These are phyloP conservation scores for Enteromius afrohamiltoni DNA, from an alignment of 2,797 vertebrate species.

Conservation along the genomic window DNA sequence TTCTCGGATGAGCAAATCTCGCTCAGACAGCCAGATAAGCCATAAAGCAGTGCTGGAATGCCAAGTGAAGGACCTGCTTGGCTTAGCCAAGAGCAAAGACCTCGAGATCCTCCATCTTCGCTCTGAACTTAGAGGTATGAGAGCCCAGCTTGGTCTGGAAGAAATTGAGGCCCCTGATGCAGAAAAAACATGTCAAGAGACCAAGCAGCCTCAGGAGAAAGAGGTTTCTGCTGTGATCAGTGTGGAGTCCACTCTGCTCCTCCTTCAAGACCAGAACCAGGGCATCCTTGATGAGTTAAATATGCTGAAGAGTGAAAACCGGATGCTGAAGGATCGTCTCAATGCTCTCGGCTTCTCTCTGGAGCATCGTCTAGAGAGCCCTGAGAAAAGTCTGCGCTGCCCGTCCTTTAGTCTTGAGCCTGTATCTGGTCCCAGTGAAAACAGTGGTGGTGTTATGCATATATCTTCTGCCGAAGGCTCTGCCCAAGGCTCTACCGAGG, in stretches of 20 bases:
- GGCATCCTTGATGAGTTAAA: slow-evolving; percentile 85
- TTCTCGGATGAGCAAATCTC: slow-evolving; percentile 84
- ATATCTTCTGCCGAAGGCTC: slow-evolving; percentile 86
- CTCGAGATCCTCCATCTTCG: slow-evolving; percentile 85
- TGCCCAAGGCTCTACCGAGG: slow-evolving; percentile 85
- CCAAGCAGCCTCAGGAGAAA: slow-evolving; percentile 66
- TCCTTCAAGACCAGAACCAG: slow-evolving; percentile 85
- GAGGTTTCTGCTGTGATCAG: slow-evolving; percentile 69
- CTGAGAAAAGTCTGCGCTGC: slow-evolving; percentile 81
- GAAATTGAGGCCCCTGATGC: slow-evolving; percentile 58
- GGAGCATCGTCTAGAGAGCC: slow-evolving; percentile 83
- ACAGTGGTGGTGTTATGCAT: slow-evolving; percentile 72
- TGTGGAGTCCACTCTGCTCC: slow-evolving; percentile 81
- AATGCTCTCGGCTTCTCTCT: slow-evolving; percentile 88
- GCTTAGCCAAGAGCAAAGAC: slow-evolving; percentile 84
- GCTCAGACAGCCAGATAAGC: slow-evolving; percentile 84
- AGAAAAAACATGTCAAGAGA: slow-evolving; percentile 65
- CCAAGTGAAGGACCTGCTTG: slow-evolving; percentile 84
- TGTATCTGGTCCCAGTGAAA: slow-evolving; percentile 74
- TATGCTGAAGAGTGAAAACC: slow-evolving; percentile 87
- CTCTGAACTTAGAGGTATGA: slow-evolving; percentile 82
- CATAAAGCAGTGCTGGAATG: slow-evolving; percentile 84
- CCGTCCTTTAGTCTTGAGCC: slow-evolving; percentile 81
- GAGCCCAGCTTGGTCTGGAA: slow-evolving; percentile 82
- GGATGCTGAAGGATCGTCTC: slow-evolving; percentile 88